Conservation (phyloP, 2,888 invertebrate genomes). For the Taphrorychus bicolor region DNA sequence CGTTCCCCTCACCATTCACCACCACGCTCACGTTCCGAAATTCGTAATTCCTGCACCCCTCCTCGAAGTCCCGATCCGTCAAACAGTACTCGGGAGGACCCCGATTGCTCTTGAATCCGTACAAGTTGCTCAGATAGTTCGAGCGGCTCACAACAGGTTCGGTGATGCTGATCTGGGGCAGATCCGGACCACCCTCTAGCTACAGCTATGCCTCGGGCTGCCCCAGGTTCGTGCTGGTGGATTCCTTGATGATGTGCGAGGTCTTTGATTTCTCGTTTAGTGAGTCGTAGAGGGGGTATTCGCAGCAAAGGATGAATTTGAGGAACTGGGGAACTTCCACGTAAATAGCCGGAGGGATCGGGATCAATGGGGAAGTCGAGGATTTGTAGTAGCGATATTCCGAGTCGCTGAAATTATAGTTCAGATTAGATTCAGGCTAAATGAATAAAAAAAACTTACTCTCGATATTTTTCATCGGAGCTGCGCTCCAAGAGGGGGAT, state of each 20-base stretch:
- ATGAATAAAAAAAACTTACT: slow-evolving; percentile 71
- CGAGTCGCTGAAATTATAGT: slow-evolving; percentile 71
- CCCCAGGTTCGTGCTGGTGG: slow-evolving; percentile 73
- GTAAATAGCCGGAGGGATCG: slow-evolving; percentile 86
- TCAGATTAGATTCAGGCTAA: too few relatives aligned
- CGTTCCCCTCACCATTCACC: slow-evolving; percentile 12
- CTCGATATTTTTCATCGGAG: slow-evolving; percentile 87
- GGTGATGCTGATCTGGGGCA: slow-evolving; percentile 47
- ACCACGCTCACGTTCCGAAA: slow-evolving; percentile 21
- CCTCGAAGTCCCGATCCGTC: slow-evolving; percentile 11
- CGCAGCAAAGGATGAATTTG: slow-evolving; percentile 86
- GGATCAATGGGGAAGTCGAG: slow-evolving; percentile 88
- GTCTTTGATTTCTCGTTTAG: slow-evolving; percentile 69
- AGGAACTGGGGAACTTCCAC: slow-evolving; percentile 84
- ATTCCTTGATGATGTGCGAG: slow-evolving; percentile 68
- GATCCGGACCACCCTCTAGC: slow-evolving; percentile 57
- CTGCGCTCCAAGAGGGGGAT: slow-evolving; percentile 88
- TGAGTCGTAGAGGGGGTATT: slow-evolving; percentile 87
- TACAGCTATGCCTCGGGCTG: slow-evolving; percentile 76
- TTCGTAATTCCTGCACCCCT: slow-evolving; percentile 21
- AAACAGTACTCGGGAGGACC: slow-evolving; percentile 23
- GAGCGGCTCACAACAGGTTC: slow-evolving; percentile 34
- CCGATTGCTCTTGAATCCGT: slow-evolving; percentile 27
- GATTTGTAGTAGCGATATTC: slow-evolving; percentile 88
- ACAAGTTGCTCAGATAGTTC: slow-evolving; percentile 33